These are phyloP conservation scores for Xylota segnis DNA, from an alignment of 2,888 invertebrate genomes.

Conservation along the genomic window DNA sequence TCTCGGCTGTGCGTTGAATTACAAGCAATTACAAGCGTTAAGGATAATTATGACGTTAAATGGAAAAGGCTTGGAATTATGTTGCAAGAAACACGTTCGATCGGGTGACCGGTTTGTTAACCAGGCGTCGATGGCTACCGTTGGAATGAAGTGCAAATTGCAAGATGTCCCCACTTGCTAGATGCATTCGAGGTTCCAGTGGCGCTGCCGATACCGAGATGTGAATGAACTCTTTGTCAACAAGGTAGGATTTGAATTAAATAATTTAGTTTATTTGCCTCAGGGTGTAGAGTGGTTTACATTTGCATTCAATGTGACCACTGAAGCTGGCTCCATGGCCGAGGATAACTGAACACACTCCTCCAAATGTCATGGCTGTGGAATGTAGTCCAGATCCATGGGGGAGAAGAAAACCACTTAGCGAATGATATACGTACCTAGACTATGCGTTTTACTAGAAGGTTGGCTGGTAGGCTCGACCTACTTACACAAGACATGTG, in stretches of 20 bases:
- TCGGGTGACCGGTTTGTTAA: conserved; percentile 13
- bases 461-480: neutral
- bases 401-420: neutral
- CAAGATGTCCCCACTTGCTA: neutral
- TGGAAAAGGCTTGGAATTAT: neutral
- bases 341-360: neutral
- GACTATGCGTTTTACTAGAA: no score
- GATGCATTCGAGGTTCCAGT: conserved; percentile 4
- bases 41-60: neutral
- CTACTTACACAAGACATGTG: neutral
- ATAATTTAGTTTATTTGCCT: neutral
- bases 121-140: conserved; percentile 18
- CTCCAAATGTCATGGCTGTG: neutral
- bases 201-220: conserved; percentile 1
- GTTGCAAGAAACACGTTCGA: neutral
- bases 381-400: neutral
- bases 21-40: neutral
- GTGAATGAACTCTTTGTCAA: conserved; percentile 10
- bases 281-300: neutral
- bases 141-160: conserved; percentile 21
- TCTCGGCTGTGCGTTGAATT: neutral
- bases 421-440: no score
- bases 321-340: neutral
- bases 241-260: neutral
- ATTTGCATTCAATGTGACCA: neutral